Evolutionary conservation across 2,113 vertebrate genomes (phyloP).

Genomic region (Psittacara wagleri): DNA sequence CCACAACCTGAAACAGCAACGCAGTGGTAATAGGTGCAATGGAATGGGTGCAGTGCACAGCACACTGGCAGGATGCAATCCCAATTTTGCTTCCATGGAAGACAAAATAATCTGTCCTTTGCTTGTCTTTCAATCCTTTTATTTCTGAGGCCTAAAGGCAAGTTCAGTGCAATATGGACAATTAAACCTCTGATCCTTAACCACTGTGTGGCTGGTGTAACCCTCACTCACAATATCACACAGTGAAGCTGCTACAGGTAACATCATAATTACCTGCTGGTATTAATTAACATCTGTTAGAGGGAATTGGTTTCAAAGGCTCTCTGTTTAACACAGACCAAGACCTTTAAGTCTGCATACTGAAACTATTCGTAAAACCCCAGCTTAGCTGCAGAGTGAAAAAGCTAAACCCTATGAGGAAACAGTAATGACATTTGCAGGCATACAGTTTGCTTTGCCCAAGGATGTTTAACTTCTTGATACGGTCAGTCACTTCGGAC

Average conservation of each 20-base stretch:
- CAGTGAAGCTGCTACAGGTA: not conserved
- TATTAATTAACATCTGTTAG: not conserved
- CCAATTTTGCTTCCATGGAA: not conserved
- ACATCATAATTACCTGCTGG: not conserved
- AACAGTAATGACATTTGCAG: constrained; percentile 56
- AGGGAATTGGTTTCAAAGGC: not conserved
- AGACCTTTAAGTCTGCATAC: constrained; percentile 2
- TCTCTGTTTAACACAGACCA: not conserved
- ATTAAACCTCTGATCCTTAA: not conserved
- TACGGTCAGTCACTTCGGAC: constrained; percentile 11
- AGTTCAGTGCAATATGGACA: not conserved
- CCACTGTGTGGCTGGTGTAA: not conserved
- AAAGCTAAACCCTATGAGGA: constrained; percentile 7
- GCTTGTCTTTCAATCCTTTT: not conserved
- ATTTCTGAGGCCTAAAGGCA: not conserved
- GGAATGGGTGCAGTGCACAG: not conserved
- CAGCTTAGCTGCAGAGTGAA: not conserved
- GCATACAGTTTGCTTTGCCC: constrained; percentile 35
- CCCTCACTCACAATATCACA: not conserved
- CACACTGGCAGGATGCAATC: rapidly evolving
- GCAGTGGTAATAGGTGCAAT: rapidly evolving
- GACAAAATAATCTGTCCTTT: not conserved
- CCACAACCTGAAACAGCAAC: not conserved
- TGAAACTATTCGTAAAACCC: not conserved
- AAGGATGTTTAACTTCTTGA: constrained; percentile 55